Evolutionary conservation across 2,888 invertebrate genomes (phyloP), one percentile per base, ranked within the genome.

Genomic region (Polyommatus icarus): DNA sequence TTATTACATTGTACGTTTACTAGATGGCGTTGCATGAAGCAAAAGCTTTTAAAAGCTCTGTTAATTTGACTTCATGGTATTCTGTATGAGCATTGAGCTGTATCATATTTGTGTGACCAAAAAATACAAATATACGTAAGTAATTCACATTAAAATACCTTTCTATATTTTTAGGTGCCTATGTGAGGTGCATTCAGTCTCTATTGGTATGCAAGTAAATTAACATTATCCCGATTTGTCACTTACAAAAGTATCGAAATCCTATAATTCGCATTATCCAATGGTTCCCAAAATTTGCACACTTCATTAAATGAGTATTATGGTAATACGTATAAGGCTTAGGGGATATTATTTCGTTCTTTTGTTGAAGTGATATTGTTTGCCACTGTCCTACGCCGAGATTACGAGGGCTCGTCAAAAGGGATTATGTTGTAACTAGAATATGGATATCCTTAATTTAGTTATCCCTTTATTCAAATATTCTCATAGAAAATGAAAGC

Each of bases 291-390:
- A 73, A 20, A 73, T n/a, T 73, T 24, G 40, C 32, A 24, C 73
- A 40, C 73, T 73, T 73, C 73, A 46, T 73, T 73, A 46, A 73
- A 73, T 24, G 12, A 46, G 46, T 15, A 46, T 73, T 73, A 46
- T 73, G 46, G 1, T n/a, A 46, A 20, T 73, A 12, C 67, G 29
- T 1, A 67, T 67, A 54, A 50, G 54, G 54, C 18, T 54, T 32
- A 32, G 18, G 29, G 4, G 12, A 61, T 61, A 24, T 24, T 20
- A 61, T 1, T 61, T 29, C 20, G 67, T 32, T 15, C 67, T 67
- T 67, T 67, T 67, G 67, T 67, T 15, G 29, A 32, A 67, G 67
- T 67, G 67, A 67, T 18, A 67, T 67, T 67, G 67, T 67, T 67
- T 67, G 67, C 67, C 67, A 67, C 67, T 32, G 67, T 67, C 67